phyloP scores from a whole-genome alignment of 2,888 invertebrate genomes.

The Pristionchus japonicus region DNA sequence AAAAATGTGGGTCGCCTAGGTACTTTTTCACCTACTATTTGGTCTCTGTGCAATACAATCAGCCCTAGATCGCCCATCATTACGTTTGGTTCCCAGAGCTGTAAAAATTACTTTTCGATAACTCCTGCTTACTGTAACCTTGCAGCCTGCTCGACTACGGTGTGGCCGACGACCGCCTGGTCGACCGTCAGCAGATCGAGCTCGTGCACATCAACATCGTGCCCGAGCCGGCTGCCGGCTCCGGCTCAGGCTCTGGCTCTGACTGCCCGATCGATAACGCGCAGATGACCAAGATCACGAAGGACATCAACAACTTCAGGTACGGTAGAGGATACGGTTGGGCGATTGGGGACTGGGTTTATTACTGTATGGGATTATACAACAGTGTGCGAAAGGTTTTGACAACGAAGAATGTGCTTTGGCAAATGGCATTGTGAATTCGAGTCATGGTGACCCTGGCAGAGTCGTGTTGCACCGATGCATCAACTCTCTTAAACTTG shows the following conservation, averaged over 20 bases:
- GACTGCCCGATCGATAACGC: slow-evolving; percentile 39
- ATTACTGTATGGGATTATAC: not conserved
- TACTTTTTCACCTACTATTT: too few species aligned
- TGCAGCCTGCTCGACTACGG: slow-evolving; percentile 73
- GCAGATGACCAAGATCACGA: slow-evolving; percentile 47
- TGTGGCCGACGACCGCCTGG: slow-evolving; percentile 66
- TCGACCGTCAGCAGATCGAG: slow-evolving; percentile 66
- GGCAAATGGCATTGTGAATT: too few species aligned
- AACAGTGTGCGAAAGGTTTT: not conserved
- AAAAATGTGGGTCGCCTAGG: too few species aligned
- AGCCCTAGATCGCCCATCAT: too few species aligned
- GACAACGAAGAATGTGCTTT: too few species aligned
- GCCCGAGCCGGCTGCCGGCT: not conserved
- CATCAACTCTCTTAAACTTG: not conserved
- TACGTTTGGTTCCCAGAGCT: too few species aligned
- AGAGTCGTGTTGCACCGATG: not conserved
- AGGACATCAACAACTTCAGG: slow-evolving; percentile 61
- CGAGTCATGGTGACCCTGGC: not conserved
- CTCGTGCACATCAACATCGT: slow-evolving; percentile 60
- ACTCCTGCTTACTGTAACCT: not conserved
- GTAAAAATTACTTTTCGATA: not conserved
- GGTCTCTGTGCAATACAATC: too few species aligned
- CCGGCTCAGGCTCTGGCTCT: too few species aligned
- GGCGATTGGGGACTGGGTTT: not conserved
- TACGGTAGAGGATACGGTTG: not conserved